These are phyloP conservation scores for Morinoia aosen DNA, from an alignment of 2,888 invertebrate species.

Conservation along the genomic window DNA sequence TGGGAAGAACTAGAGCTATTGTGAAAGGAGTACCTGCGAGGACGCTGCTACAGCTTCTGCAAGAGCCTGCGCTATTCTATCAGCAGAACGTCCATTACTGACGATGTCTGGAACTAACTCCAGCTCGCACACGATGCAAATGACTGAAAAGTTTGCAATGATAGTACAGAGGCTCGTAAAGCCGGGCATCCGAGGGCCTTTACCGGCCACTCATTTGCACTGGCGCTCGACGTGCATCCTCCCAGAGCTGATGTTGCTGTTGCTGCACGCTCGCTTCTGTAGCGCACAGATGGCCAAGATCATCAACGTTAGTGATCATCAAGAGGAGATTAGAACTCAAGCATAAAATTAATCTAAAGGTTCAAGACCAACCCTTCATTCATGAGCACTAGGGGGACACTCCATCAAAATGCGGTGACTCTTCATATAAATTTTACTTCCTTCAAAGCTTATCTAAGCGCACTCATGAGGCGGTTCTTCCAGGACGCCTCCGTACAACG, in stretches of 20 bases:
- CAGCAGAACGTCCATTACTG: slow-evolving; percentile 24
- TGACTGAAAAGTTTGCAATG: slow-evolving; percentile 49
- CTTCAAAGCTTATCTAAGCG: not conserved
- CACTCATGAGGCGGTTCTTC: not conserved
- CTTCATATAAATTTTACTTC: not conserved
- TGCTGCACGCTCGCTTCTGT: not conserved
- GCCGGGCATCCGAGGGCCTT: slow-evolving; percentile 32
- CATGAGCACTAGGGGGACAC: not conserved
- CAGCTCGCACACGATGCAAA: slow-evolving; percentile 14
- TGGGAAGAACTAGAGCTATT: not conserved
- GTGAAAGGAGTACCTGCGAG: not conserved
- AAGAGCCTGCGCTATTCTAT: slow-evolving; percentile 15
- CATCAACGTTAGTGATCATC: slow-evolving; percentile 1
- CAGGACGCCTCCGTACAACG: not conserved
- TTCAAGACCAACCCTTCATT: not conserved
- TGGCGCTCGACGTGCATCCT: not conserved
- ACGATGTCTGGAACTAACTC: slow-evolving; percentile 22
- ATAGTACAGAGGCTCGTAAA: slow-evolving; percentile 38
- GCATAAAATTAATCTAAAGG: not conserved
- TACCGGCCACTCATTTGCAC: slow-evolving; percentile 48
- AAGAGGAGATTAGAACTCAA: not conserved
- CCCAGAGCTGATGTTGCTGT: not conserved
- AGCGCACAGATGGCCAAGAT: not conserved
- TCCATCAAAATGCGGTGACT: not conserved
- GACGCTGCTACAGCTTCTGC: not conserved